Base-by-base conservation (phyloP, 2,113 vertebrate genomes). In the Bungarus multicinctus region DNA sequence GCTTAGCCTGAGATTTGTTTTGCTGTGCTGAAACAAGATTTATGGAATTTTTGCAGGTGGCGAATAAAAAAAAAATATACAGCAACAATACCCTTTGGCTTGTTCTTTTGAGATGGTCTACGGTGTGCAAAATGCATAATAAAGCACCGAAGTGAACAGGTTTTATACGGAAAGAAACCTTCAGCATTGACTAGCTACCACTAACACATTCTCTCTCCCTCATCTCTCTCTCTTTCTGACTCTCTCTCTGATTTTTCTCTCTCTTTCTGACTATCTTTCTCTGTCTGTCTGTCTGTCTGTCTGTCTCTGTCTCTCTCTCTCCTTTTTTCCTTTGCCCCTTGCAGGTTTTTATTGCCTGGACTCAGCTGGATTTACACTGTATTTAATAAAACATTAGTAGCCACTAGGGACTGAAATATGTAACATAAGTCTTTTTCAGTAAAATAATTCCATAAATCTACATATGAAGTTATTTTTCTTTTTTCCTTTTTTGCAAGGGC, bases 341-440 rank as follows among this genome's bases (percentile, higher is more conserved):
- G 69, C 96, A 97, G 96, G 94, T 95, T 98, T 94, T 98, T 98
- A 98, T 97, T 97, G 96, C 97, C 94, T 97, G 88, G 96, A 97
- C 94, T 4, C 97, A 98, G 97, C 97, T 98, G 97, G 97, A 97
- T 97, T 97, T 97, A 96, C 97, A 97, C 94, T 96, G 96, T 97
- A 97, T 98, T 98, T 98, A 98, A 98, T 98, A 98, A 98, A 98
- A 97, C 95, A 97, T 97, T 97, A 98, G 97, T 96, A 97, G 97
- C 89, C 98, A 97, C 97, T 91, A 95, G 97, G 97, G 97, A 96
- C 96, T 97, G 97, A 97, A 97, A 98, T 97, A 97, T 97, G 97
- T 97, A 98, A 97, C 94, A 94, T 97, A 97, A 97, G 97, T 98
- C 97, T 95, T 92, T 97, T 98, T 97, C 97, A 95, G 97, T 98